Base-by-base conservation (phyloP, 2,888 invertebrate genomes). In the Augochlorella aurata region DNA sequence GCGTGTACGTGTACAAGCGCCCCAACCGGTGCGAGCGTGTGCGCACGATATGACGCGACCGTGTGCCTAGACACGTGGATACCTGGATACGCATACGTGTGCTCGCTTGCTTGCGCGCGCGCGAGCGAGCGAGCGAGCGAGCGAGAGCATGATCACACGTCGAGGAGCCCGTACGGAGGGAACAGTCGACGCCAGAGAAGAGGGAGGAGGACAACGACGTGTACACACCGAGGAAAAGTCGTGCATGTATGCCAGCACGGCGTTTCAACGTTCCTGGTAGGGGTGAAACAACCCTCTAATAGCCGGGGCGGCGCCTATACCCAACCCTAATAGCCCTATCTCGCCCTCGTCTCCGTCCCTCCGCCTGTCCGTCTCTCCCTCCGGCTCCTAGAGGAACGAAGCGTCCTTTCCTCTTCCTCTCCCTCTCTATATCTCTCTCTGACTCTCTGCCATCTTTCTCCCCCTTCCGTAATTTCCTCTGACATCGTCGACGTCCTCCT, bases 261-360 rank as follows among this genome's bases (percentile, higher is more conserved):
- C 84, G 88, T 88, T 88, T 87, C 88, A 88, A 68, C 81, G 77
- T 80, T 65, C 75, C 79, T 77, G 79, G 85, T 82, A 86, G 89
- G 90, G 89, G 89, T 90, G 91, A 92, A 93, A 93, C 93, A 93
- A 92, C 93, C 93, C 93, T 93, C 93, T 92, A 93, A 93, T 93
- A 93, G 93, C 91, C 90, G 91, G 93, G 93, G 93, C 93, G 93
- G 93, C 92, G 93, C 93, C 93, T 93, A 91, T 89, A 91, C 90
- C 92, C 93, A 92, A 90, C 92, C 92, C 93, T 93, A 92, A 93
- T 93, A 93, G 93, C 92, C 92, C 93, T 93, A 93, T 92, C 91
- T 93, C 92, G 89, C 91, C 92, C 91, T 90, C 88, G 88, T 87
- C 88, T 87, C 87, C 85, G 79, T 70, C 68, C 52, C 70, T 71